Percentiles rank a stretch among this genome's conserved stretches.
phyloP scores from a whole-genome alignment of 2,797 vertebrate species.

The Catamblyrhynchus diadema region DNA sequence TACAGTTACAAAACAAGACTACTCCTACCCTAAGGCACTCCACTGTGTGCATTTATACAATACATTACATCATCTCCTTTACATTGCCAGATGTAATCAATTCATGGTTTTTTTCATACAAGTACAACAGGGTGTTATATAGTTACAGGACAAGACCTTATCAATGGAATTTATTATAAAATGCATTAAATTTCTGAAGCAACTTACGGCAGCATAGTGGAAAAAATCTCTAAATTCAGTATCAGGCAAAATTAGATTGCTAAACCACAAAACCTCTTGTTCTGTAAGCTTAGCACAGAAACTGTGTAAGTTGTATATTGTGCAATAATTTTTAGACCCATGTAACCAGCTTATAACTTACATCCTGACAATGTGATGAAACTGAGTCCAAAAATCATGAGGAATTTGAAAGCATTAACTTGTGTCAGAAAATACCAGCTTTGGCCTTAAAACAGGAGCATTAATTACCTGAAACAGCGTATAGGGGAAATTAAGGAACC shows the following conservation, averaged over 20 bases:
- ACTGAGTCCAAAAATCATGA: not conserved
- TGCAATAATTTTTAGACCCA: not conserved
- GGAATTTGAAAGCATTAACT: not conserved
- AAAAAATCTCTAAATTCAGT: not conserved
- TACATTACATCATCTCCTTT: conserved; percentile 38
- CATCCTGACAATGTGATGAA: not conserved
- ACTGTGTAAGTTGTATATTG: not conserved
- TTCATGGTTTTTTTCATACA: not conserved
- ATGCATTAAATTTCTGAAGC: conserved; percentile 23
- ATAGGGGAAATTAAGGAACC: not conserved
- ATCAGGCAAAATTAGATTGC: not conserved
- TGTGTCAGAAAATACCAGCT: not conserved
- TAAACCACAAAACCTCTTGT: not conserved
- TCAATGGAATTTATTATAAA: not conserved
- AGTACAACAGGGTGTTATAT: not conserved
- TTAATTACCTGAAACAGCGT: not conserved
- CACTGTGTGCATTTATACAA: conserved; percentile 38
- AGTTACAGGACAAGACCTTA: not conserved
- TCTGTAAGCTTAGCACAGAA: not conserved
- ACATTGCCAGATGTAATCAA: conserved; percentile 48
- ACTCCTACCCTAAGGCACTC: conserved; percentile 24
- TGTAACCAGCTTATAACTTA: not conserved
- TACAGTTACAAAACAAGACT: conserved; percentile 25
- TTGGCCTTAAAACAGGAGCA: not conserved
- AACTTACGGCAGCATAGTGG: not conserved